phyloP scores from a whole-genome alignment of 2,797 vertebrate genomes.

The Aldrovandia affinis region DNA sequence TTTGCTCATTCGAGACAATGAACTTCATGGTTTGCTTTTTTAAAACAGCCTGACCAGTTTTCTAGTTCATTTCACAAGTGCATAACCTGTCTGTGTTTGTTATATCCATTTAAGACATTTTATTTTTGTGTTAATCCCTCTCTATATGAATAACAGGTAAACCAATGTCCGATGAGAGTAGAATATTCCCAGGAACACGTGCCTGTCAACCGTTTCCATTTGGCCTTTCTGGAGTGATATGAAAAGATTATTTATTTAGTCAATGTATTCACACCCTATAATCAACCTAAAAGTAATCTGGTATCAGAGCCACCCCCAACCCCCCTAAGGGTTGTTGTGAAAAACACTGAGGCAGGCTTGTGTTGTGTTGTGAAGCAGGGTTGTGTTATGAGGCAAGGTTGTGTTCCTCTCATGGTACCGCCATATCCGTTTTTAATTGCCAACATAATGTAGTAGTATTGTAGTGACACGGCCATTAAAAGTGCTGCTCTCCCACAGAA shows the following conservation, averaged over 20 bases:
- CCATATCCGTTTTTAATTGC: background rate
- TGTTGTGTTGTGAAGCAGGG: background rate
- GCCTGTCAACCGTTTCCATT: constrained; percentile 3
- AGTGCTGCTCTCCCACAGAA: background rate
- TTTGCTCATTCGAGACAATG: constrained; percentile 33
- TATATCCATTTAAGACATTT: background rate
- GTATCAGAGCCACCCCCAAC: background rate
- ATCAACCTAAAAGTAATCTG: constrained; percentile 4
- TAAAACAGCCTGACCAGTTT: constrained; percentile 36
- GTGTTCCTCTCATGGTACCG: background rate
- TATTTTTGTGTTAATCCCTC: background rate
- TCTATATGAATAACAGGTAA: background rate
- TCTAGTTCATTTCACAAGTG: constrained; percentile 35
- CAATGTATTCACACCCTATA: constrained; percentile 3
- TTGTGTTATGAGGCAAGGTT: background rate
- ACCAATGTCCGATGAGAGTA: background rate
- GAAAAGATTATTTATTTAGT: constrained; percentile 5
- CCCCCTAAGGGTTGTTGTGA: background rate
- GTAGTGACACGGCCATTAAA: background rate
- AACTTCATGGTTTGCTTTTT: constrained; percentile 1
- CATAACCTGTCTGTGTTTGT: constrained; percentile 25
- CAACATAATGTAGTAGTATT: background rate
- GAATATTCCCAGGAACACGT: background rate
- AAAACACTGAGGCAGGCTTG: no score
- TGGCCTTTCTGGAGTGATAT: background rate